Base-by-base conservation (phyloP, 1,140 invertebrate species). In the Heliconius himera region DNA sequence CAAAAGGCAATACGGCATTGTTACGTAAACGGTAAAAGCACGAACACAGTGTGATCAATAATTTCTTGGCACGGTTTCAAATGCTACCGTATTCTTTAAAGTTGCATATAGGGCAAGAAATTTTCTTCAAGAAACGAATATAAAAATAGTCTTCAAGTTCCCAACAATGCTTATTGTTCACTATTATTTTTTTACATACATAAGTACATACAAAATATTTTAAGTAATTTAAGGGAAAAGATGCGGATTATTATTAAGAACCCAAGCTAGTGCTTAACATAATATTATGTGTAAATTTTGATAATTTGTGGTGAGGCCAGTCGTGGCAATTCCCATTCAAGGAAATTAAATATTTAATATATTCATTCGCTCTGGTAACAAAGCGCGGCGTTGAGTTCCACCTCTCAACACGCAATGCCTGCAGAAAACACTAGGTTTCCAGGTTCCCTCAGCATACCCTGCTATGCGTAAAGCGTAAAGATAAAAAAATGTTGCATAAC, bases 31-130 rank as follows among this genome's bases (percentile, higher is more conserved):
- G 60, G 60, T 66, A 66, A 66, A 60, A 60, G 56, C 56, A 9
- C n/a, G 56, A 26, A 3, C 5, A 60, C 20, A 76, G 8, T 49
- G 18, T 46, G 22, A 76, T 76, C 74, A 76, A 76, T 76, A 76
- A 29, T 76, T 49, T 76, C 74, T 76, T 76, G 74, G 60, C 29
- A 70, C 33, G 2, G 18, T 26, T 41, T 66, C 76, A 60, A 78
- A 78, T 29, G 60, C 60, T 13, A 16, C 9, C 13, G 60, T 66
- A 66, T 29, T 26, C 22, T 26, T 29, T 66, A 66, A 66, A 29
- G 13, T 66, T 18, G 26, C 60, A 66, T 66, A 26, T 26, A 66
- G 60, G 26, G 22, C 22, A 66, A 16, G 26, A 29, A 26, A 29
- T 66, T 66, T 66, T 13, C 13, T 29, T 29, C n/a, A 22, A 3